Conservation (phyloP, 2,113 vertebrate species). For the Ceyx margarethae region DNA sequence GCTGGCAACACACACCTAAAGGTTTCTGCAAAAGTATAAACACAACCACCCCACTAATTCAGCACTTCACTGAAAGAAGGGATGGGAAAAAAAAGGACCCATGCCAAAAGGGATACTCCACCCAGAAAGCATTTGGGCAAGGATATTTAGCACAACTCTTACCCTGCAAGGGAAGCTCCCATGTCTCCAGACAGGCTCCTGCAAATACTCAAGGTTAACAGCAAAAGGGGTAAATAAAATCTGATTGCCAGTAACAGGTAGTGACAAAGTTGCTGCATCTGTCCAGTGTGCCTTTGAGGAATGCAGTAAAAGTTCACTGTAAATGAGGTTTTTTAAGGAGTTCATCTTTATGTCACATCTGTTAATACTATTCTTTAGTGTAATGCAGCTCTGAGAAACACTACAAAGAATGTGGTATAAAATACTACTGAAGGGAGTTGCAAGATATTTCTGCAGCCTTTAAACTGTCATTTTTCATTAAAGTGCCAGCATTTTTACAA, state of each 20-base stretch:
- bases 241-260: neutral
- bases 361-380: neutral
- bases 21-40: neutral
- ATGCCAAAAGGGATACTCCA: neutral
- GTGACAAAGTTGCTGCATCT: neutral
- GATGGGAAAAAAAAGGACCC: neutral
- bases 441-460: neutral
- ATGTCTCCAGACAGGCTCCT: neutral
- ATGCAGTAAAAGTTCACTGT: neutral
- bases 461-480: neutral
- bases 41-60: neutral
- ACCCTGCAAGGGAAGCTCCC: neutral
- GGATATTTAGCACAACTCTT: neutral
- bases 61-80: neutral
- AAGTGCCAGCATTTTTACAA: neutral
- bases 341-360: neutral
- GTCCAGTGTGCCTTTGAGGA: neutral
- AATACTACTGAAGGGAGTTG: neutral
- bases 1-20: neutral
- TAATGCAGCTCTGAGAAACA: neutral
- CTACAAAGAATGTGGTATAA: neutral
- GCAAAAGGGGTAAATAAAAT: neutral
- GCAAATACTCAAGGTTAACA: neutral
- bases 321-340: neutral
- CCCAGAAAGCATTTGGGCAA: neutral